Conservation (phyloP, 2,113 vertebrate species). For the Toxotes chatareus region DNA sequence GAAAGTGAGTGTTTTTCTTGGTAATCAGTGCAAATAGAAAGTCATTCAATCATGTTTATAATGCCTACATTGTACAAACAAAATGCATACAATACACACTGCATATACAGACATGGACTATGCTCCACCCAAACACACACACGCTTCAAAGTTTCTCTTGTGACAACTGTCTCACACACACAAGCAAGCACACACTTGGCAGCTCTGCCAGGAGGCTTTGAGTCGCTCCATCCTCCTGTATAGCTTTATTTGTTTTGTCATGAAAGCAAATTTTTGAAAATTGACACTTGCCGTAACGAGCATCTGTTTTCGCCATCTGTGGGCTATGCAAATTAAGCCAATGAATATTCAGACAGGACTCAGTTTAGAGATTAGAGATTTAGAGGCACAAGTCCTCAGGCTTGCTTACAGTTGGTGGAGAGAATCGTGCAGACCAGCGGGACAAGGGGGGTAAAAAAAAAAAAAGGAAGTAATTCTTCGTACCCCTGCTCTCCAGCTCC, state of each 20-base stretch:
- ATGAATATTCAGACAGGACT: conserved; percentile 86
- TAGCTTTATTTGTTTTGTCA: conserved; percentile 86
- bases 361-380: conserved; percentile 43
- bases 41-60: background rate
- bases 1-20: background rate
- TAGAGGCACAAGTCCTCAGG: conserved; percentile 77
- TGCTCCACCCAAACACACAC: conserved; percentile 11
- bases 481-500: conserved; percentile 55
- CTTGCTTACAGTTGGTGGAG: conserved; percentile 77
- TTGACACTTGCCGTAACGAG: conserved; percentile 79
- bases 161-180: conserved; percentile 32
- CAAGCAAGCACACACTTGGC: conserved; percentile 41
- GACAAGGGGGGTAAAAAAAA: conserved; percentile 8
- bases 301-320: conserved; percentile 85
- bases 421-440: conserved; percentile 47
- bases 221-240: conserved; percentile 76
- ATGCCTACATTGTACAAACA: conserved; percentile 22
- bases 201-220: conserved; percentile 71
- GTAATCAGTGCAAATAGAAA: conserved; percentile 6
- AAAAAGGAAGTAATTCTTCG: conserved; percentile 74
- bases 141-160: conserved; percentile 58
- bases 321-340: conserved; percentile 80
- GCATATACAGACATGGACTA: background rate
- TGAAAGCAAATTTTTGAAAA: conserved; percentile 83
- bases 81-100: background rate